phyloP scores from a whole-genome alignment of 2,888 invertebrate species.

The Polyommatus iphigenia region DNA sequence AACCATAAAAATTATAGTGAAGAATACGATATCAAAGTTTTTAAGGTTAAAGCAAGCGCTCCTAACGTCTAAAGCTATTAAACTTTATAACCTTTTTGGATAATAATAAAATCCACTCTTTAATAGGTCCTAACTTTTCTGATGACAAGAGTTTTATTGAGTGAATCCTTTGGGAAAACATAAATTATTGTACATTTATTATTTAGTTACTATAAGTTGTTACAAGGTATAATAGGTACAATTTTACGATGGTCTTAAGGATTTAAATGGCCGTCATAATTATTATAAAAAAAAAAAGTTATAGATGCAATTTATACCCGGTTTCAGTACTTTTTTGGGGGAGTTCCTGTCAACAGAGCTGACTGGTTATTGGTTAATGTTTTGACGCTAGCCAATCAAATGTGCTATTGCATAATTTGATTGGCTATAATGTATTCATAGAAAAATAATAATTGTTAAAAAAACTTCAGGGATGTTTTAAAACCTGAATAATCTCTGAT shows the following conservation, averaged over 20 bases:
- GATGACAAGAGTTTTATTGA: constrained; percentile 1
- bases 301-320: neutral
- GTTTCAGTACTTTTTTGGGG: too few relatives aligned
- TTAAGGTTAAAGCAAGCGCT: neutral
- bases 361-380: too few relatives aligned
- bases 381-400: too few relatives aligned
- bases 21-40: neutral
- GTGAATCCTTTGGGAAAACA: neutral
- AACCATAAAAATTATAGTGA: neutral
- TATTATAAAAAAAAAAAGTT: neutral
- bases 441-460: too few relatives aligned
- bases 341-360: too few relatives aligned
- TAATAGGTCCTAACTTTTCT: neutral
- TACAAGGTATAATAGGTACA: neutral
- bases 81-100: constrained; percentile 64
- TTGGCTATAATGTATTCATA: too few relatives aligned
- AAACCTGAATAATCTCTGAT: neutral
- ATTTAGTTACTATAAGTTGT: neutral
- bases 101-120: constrained; percentile 54
- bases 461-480: too few relatives aligned
- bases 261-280: neutral
- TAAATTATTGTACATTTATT: constrained; percentile 9
- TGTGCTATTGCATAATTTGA: too few relatives aligned
- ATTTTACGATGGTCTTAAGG: neutral
- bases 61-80: constrained; percentile 52